Conservation (phyloP, 2,113 vertebrate species). For the Semicossyphus pulcher region DNA sequence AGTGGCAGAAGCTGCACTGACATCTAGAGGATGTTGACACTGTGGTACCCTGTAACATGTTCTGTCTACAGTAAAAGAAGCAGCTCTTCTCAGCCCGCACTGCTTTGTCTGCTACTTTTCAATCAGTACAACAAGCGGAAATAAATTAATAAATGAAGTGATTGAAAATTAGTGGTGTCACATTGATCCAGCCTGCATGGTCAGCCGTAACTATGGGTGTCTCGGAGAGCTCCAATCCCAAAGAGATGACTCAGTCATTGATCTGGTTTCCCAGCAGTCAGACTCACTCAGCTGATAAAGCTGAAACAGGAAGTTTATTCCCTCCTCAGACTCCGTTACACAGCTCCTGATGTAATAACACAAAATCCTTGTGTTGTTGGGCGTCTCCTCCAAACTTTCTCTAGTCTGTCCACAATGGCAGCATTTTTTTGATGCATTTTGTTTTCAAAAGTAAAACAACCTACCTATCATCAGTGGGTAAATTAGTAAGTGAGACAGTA, state of each 20-base stretch:
- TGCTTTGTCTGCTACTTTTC: not conserved
- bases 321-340: conserved; percentile 11
- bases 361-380: not conserved
- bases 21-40: not conserved
- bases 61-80: not conserved
- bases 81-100: not conserved
- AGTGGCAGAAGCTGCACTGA: not conserved
- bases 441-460: not conserved
- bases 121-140: conserved; percentile 20
- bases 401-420: not conserved
- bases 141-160: conserved; percentile 62
- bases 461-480: no score
- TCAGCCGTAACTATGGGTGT: conserved; percentile 53
- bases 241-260: conserved; percentile 63
- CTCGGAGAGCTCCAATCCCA: conserved; percentile 41
- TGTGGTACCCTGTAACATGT: not conserved
- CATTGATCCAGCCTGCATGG: conserved; percentile 61
- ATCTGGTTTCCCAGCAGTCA: conserved; percentile 63
- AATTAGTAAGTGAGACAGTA: not conserved
- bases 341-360: conserved; percentile 17
- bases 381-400: not conserved
- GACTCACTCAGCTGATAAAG: conserved; percentile 63
- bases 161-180: conserved; percentile 62
- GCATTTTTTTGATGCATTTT: not conserved
- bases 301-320: conserved; percentile 34